Evolutionary conservation across 2,797 vertebrate species (phyloP), one percentile per base, ranked within the genome.

Genomic region (Loriculus beryllinus): DNA sequence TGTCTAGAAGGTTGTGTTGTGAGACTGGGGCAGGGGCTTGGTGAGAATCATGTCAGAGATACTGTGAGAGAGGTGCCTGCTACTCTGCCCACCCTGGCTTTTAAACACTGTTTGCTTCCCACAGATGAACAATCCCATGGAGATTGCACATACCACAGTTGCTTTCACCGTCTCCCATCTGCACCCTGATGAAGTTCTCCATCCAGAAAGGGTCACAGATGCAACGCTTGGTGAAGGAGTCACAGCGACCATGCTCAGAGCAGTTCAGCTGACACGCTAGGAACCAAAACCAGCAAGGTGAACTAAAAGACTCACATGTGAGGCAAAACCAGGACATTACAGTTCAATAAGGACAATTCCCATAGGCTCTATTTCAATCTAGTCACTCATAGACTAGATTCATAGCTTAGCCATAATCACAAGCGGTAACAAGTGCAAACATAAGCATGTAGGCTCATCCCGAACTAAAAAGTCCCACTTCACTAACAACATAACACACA

Each of bases 141-240:
- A 14, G 56, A 31, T 0, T 48, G 39, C 42, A 92, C 98, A 52
- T 96, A 99, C 99, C 99, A 60, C 99, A 99, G 97, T 99, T 99
- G 97, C 99, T 99, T 82, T 99, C 99, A 19, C 98, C 98, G 1
- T 99, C 99, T 14, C 98, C 99, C 52, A 99, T 97, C 96, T 99
- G 98, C 88, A 98, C 97, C 94, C 98, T 97, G 97, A 99, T 96
- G 95, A 99, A 98, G 97, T 99, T 99, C 98, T 99, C 99, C 99
- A 99, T 99, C 99, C 99, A 99, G 96, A 99, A 99, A 0, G 99
- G 99, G 75, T 99, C 99, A 18, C 99, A 99, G 96, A 99, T 83
- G 6, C 99, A 99, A 62, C 98, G 98, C 31, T 99, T 98, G 39
- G 99, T 99, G 97, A 99, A 99, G 1, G 99, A 98, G 95, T 99